Evolutionary conservation across 2,113 vertebrate species (phyloP).

Genomic region (Phainopepla nitens): DNA sequence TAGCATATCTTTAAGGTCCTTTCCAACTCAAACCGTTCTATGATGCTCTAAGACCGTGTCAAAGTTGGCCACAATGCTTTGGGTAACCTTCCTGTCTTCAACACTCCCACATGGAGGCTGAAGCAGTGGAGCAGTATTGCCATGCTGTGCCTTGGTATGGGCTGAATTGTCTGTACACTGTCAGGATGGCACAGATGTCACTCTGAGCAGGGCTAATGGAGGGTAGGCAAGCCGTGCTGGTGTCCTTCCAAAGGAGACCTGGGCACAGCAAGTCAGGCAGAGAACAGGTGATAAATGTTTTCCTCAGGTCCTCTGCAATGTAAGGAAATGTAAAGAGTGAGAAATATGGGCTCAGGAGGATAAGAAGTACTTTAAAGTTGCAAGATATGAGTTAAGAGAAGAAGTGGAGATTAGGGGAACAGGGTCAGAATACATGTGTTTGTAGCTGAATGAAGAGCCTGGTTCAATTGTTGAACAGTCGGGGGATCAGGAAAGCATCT

Average conservation of each 20-base stretch:
- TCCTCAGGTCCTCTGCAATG: not conserved
- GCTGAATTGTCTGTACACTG: not conserved
- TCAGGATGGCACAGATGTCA: not conserved
- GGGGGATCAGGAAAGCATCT: not conserved
- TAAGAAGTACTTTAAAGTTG: not conserved
- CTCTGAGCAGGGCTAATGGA: not conserved
- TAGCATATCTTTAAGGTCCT: not conserved
- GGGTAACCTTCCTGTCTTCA: not conserved
- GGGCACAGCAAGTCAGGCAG: not conserved
- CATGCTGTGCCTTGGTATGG: fast-evolving
- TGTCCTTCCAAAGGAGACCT: not conserved
- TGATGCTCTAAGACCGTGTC: not conserved
- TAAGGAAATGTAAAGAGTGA: not conserved
- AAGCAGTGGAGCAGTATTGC: not conserved
- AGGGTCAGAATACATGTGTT: not conserved
- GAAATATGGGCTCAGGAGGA: not conserved
- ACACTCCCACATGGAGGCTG: not conserved
- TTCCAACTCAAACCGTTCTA: not conserved
- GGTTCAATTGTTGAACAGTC: not conserved
- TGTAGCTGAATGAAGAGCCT: not conserved
- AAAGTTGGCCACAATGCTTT: not conserved
- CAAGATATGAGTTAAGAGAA: not conserved
- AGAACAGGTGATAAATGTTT: not conserved
- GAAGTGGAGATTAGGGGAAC: not conserved
- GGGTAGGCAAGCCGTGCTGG: not conserved